phyloP scores from a whole-genome alignment of 2,888 invertebrate genomes.

The Campoplex capitator region DNA sequence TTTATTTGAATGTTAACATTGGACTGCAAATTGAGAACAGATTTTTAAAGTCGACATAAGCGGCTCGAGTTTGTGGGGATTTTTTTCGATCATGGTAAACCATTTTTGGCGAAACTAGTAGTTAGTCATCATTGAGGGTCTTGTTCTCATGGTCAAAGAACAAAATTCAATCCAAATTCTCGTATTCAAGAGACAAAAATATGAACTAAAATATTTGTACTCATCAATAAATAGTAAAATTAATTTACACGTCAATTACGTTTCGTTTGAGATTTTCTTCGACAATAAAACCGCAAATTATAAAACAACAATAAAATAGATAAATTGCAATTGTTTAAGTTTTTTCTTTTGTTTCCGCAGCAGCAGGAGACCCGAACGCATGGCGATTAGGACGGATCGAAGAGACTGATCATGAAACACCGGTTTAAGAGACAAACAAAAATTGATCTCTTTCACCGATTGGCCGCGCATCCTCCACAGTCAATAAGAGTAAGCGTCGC shows the following conservation, averaged over 20 bases:
- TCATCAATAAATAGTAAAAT: neutral
- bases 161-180: neutral
- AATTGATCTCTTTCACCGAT: constrained; percentile 53
- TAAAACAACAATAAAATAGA: neutral
- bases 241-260: neutral
- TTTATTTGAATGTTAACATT: neutral
- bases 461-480: constrained; percentile 67
- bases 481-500: constrained; percentile 69
- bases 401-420: constrained; percentile 93
- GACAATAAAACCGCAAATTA: neutral
- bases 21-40: neutral
- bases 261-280: neutral
- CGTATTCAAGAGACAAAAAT: neutral
- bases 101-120: neutral
- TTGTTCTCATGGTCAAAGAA: neutral
- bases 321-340: constrained; percentile 17
- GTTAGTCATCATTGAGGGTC: neutral
- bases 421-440: constrained; percentile 86
- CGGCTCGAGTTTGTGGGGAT: neutral
- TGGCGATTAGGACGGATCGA: constrained; percentile 93
- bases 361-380: constrained; percentile 90
- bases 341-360: constrained; percentile 72
- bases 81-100: neutral
- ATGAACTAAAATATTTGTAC: neutral
- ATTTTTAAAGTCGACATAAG: neutral